Evolutionary conservation across 2,888 invertebrate species (phyloP), one percentile per base, ranked within the genome.

Genomic region (Agrotis exclamationis): DNA sequence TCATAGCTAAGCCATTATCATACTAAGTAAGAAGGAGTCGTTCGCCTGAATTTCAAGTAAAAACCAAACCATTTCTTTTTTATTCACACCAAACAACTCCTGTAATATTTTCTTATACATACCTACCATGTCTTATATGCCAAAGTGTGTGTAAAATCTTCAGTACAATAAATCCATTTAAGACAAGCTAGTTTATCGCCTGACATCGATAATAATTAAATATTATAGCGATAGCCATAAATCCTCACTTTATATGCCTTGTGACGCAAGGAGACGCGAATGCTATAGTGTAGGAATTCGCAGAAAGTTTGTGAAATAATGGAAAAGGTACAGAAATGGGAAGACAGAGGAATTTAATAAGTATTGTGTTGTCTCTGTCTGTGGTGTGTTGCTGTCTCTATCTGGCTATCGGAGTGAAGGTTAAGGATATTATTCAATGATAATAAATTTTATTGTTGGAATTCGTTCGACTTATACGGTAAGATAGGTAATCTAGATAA

Each of bases 161-260:
- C 22, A 22, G 18, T 59, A 66, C 74, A 78, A 81, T 81, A 54
- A 73, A 81, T 66, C 64, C 62, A 28, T 56, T 64, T 77, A 80
- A 74, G 83, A 83, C 80, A 66, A 65, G 57, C 22, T 24, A 18
- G 44, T 74, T 82, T 88, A 88, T 87, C 85, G 79, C 57, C 67
- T 76, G 75, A 84, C 84, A 85, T 86, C 88, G 83, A 89, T 88
- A 90, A 85, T 89, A 90, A 85, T 89, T 88, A 89, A 89, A 89
- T 85, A 85, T 85, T 84, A 89, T 86, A 87, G 83, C 82, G 69
- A 78, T 56, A 69, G 33, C 67, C 71, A 86, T 89, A 88, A 89
- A 89, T 89, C 72, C 57, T 72, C 2, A n/a, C 22, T 53, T 74
- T 67, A 78, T 68, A 71, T 81, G 74, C 66, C 82, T 81, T 83